Percentiles rank a stretch among this genome's conserved stretches.
phyloP scores from a whole-genome alignment of 2,113 vertebrate genomes.

The Tupaia tana region DNA sequence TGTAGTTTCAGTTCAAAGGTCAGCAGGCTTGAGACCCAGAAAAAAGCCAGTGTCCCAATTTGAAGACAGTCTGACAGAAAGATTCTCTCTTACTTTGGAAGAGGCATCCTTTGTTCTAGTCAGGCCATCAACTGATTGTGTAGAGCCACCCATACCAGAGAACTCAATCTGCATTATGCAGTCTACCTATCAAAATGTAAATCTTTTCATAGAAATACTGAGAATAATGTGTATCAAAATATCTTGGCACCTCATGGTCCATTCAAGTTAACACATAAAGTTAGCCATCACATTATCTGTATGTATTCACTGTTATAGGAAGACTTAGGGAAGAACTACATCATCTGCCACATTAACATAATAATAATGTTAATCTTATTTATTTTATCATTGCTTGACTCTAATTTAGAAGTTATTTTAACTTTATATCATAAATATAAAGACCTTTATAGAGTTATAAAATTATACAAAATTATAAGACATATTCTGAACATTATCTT shows the following conservation, averaged over 20 bases:
- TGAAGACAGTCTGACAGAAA: background rate
- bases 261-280: background rate
- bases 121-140: background rate
- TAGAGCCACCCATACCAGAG: fast-evolving
- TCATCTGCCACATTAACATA: background rate
- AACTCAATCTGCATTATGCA: background rate
- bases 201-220: background rate
- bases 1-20: background rate
- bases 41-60: background rate
- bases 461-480: too few species aligned
- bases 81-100: background rate
- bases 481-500: too few species aligned
- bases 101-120: background rate
- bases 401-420: background rate
- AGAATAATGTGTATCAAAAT: background rate
- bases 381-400: background rate
- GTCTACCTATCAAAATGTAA: background rate
- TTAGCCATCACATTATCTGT: background rate
- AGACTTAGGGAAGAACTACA: background rate
- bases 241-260: background rate
- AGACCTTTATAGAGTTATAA: too few species aligned
- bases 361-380: background rate
- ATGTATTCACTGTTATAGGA: background rate
- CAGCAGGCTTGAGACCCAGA: background rate
- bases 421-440: background rate